A percentile compares a stretch with the other conserved stretches of the same genome.
phyloP scores from a whole-genome alignment of 2,888 invertebrate genomes.

The Microctonus aethiopoides region DNA sequence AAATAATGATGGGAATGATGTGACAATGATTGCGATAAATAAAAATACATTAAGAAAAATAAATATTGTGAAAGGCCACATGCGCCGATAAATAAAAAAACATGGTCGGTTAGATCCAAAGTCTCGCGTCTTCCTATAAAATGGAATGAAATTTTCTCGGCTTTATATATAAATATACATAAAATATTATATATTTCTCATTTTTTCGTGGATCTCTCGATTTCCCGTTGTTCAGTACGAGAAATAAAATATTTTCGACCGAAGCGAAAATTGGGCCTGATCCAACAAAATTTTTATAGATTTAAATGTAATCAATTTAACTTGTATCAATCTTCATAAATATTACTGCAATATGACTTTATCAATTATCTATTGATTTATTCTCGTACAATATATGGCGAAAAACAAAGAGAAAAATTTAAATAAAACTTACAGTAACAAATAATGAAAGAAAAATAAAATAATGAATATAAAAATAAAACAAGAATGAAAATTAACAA shows the following conservation, averaged over 20 bases:
- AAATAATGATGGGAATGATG: background rate
- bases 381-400: background rate
- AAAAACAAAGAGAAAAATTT: background rate
- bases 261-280: too few relatives aligned
- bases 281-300: too few relatives aligned
- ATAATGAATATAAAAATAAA: too few relatives aligned
- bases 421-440: background rate
- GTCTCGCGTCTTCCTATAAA: slow-evolving; percentile 27
- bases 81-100: slow-evolving; percentile 15
- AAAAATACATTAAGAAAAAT: background rate
- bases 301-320: slow-evolving; percentile 44
- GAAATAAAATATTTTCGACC: background rate
- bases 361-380: slow-evolving; percentile 44
- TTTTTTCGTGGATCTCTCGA: slow-evolving; percentile 6
- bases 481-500: too few relatives aligned
- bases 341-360: slow-evolving; percentile 46
- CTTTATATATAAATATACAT: slow-evolving; percentile 24
- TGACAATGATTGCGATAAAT: background rate
- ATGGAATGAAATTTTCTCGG: slow-evolving; percentile 29
- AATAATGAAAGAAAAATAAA: background rate
- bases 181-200: background rate
- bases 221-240: slow-evolving; percentile 10
- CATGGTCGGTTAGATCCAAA: slow-evolving; percentile 18
- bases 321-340: slow-evolving; percentile 43
- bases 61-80: background rate